Conservation (phyloP, 2,888 invertebrate species). For the Coenonympha arcania region DNA sequence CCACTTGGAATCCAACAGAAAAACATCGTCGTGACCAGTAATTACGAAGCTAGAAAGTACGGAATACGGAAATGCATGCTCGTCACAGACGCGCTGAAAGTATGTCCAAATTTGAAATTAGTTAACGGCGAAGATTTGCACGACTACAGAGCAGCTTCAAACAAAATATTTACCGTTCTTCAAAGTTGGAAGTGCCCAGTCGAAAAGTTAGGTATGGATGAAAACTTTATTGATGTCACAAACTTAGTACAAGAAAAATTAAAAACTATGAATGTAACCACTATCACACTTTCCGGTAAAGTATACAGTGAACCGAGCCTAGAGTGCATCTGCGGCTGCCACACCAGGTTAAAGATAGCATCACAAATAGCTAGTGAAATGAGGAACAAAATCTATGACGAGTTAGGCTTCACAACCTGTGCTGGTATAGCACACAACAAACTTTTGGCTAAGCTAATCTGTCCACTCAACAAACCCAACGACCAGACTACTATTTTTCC, state of each 20-base stretch:
- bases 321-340: constrained; percentile 84
- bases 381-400: constrained; percentile 77
- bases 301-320: constrained; percentile 71
- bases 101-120: constrained; percentile 83
- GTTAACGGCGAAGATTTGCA: constrained; percentile 89
- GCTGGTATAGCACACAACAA: constrained; percentile 90
- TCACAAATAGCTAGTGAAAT: constrained; percentile 85
- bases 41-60: constrained; percentile 83
- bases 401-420: constrained; percentile 83
- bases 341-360: constrained; percentile 78
- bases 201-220: constrained; percentile 88
- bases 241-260: constrained; percentile 74
- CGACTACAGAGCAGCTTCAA: constrained; percentile 84
- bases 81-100: constrained; percentile 80
- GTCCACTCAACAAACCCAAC: constrained; percentile 83
- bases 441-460: constrained; percentile 84
- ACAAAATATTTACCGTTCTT: constrained; percentile 81
- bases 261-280: constrained; percentile 49
- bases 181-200: constrained; percentile 82
- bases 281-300: constrained; percentile 70
- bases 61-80: constrained; percentile 87
- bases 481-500: constrained; percentile 87
- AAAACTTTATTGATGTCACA: constrained; percentile 88
- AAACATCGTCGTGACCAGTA: constrained; percentile 87
- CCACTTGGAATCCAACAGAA: constrained; percentile 90